Percentiles rank a stretch among this genome's conserved stretches.
Evolutionary conservation across 2,888 invertebrate species (phyloP).

Genomic region (Nymphalis polychloros): DNA sequence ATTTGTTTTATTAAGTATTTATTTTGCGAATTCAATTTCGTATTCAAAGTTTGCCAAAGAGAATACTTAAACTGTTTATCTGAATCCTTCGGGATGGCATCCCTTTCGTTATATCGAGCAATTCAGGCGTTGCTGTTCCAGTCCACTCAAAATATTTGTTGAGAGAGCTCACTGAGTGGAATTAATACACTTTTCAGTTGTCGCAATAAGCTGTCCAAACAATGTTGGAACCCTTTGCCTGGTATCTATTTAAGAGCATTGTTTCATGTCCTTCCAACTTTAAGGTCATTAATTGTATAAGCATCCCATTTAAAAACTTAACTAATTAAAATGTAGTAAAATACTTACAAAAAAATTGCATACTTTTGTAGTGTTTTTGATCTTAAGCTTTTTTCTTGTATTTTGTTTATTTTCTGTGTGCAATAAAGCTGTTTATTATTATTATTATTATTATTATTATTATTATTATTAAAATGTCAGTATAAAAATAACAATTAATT

Average conservation of each 20-base stretch:
- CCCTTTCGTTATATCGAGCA: slow-evolving; percentile 55
- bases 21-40: slow-evolving; percentile 47
- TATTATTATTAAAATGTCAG: too few species aligned
- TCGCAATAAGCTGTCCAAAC: slow-evolving; percentile 38
- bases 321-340: too few species aligned
- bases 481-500: too few species aligned
- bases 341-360: too few species aligned
- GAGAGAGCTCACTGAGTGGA: slow-evolving; percentile 51
- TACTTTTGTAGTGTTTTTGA: too few species aligned
- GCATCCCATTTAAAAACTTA: too few species aligned
- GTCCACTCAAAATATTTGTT: slow-evolving; percentile 59
- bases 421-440: too few species aligned
- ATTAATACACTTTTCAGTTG: slow-evolving; percentile 44
- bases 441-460: too few species aligned
- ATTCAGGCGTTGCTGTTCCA: slow-evolving; percentile 55
- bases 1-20: slow-evolving; percentile 30
- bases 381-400: too few species aligned
- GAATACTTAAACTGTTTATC: slow-evolving; percentile 53
- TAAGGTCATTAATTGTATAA: neutral
- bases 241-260: slow-evolving; percentile 5
- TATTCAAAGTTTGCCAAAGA: slow-evolving; percentile 49
- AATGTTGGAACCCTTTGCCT: slow-evolving; percentile 16
- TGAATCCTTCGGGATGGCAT: slow-evolving; percentile 50
- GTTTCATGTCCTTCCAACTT: slow-evolving; percentile 4
- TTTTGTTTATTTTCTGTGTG: too few species aligned